Base-by-base conservation (phyloP, 1,140 invertebrate species). In the Lineus longissimus region DNA sequence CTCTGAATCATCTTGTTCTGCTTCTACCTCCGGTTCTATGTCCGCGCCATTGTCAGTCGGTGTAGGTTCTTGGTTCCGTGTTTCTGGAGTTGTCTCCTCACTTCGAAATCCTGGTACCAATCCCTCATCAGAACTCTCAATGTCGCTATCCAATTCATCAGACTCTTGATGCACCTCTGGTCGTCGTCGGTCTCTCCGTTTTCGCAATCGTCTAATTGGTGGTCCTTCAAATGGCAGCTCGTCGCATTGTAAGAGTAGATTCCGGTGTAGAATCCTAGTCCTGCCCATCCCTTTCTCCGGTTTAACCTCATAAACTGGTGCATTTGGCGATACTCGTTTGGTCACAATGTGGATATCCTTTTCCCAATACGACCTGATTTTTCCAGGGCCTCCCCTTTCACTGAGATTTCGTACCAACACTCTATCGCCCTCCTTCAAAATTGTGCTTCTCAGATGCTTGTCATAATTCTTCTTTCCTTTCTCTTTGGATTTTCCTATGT, bases 281-380 rank as follows among this genome's bases (percentile, higher is more conserved):
- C 25, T n/a, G 43, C 2, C 33, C 64, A 40, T 22, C 4, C 58
- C 40, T 33, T 31, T 22, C 45, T 67, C 63, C 11, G 40, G 33
- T 30, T 47, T 31, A 4, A 71, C 61, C 9, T 60, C 61, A 31
- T 67, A 67, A 9, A 69, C 67, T 29, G 65, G 63, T 23, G 55
- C 62, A 23, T 71, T 61, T 9, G 64, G 29, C 11, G 22, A n/a
- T 19, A 29, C 36, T 25, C 59, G 15, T 25, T 41, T 55, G 22
- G 43, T 11, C 2, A 67, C 59, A n/a, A 45, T n/a, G 31, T 69
- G 61, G 11, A 69, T 29, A 2, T 62, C 23, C 0, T 62, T 25
- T 61, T 71, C 62, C 64, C 59, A 71, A 15, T 62, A 61, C 6
- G 43, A 56, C n/a, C n/a, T 31, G 64, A 71, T 22, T 56, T 71